Evolutionary conservation across 2,888 invertebrate species (phyloP), one percentile per base, ranked within the genome.

Genomic region (Amiota minor): DNA sequence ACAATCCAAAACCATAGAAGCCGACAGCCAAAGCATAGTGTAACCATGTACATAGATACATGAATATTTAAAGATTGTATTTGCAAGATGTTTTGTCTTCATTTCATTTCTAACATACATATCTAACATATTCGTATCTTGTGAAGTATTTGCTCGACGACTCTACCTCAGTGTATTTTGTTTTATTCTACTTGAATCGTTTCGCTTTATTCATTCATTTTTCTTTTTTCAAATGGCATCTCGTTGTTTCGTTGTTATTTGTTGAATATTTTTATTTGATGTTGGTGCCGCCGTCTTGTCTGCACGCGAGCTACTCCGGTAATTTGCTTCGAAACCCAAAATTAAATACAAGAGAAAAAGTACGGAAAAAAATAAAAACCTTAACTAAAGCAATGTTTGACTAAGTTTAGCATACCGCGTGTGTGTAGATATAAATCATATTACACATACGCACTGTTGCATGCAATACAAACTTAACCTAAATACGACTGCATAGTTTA

Each of bases 261-360:
- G 71, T 73, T 14, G 16, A 71, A 73, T 14, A 69, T 35, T 35
- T 35, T 75, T 75, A 75, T 77, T 77, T 77, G 75, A 74, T 74
- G 75, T 77, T 53, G 71, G 74, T 77, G 73, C 35, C 79, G 79
- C 75, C 79, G 72, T 72, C 71, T 55, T 73, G 79, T 79, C 79
- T 79, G 74, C 79, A 79, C 79, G 79, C 79, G 67, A 79, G 59
- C 73, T 45, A 74, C 59, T 47, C 11, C 65, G 16, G 47, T 47
- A 71, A 11, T 59, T 59, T 9, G 59, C 12, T 14, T 20, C 16
- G n/a, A 53, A 59, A 11, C 10, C 35, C 71, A 49, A 73, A 59
- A 70, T 46, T 16, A 61, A 65, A 65, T n/a, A 9, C 12, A 65
- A 62, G 65, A 71, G n/a, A 16, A 35, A 46, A 64, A 46, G 64